Evolutionary conservation across 2,797 vertebrate species (phyloP).

Genomic region (Hozukius guyotensis): DNA sequence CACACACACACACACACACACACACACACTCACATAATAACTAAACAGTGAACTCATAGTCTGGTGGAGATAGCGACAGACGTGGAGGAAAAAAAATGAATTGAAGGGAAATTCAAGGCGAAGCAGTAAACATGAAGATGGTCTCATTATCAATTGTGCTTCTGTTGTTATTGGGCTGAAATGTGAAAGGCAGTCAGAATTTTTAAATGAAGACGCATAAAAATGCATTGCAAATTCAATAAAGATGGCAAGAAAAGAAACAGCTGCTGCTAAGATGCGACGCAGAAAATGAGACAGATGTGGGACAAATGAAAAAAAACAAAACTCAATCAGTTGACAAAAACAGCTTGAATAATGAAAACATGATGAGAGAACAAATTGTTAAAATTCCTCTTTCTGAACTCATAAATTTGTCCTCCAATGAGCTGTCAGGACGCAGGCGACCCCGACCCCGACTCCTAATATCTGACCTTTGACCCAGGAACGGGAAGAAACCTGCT

Average conservation of each 20-base stretch:
- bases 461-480: conserved; percentile 37
- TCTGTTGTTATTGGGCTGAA: conserved; percentile 13
- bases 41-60: conserved; percentile 25
- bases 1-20: neutral
- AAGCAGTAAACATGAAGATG: conserved; percentile 3
- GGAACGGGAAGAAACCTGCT: conserved; percentile 45
- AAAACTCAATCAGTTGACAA: neutral
- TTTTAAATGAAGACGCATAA: conserved; percentile 2
- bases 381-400: conserved; percentile 43
- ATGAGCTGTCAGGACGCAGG: conserved; percentile 34
- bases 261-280: neutral
- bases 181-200: conserved; percentile 6
- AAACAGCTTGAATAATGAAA: conserved; percentile 11
- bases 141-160: conserved; percentile 3
- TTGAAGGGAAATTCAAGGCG: conserved; percentile 12
- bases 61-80: conserved; percentile 3
- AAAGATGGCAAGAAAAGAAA: neutral
- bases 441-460: conserved; percentile 30
- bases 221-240: neutral
- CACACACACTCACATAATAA: conserved; percentile 17
- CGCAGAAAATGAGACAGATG: neutral
- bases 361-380: conserved; percentile 34
- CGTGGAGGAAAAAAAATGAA: conserved; percentile 4
- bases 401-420: conserved; percentile 39
- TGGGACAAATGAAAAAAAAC: neutral